Base-by-base conservation (phyloP, 2,888 invertebrate genomes). In the Eupithecia pulchellata region DNA sequence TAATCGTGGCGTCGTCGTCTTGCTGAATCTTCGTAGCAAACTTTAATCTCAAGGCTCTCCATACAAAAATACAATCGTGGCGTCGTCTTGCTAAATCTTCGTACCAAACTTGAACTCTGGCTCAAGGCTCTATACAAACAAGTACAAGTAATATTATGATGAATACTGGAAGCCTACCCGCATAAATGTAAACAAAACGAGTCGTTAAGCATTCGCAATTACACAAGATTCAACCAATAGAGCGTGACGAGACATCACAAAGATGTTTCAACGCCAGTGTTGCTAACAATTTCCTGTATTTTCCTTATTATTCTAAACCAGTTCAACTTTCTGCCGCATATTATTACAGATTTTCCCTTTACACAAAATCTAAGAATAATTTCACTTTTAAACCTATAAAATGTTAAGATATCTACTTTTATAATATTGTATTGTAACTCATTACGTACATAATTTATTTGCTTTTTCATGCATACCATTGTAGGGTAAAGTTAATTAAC, bases 181-280 rank as follows among this genome's bases (percentile, higher is more conserved):
- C 61, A 61, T 34, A 14, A 61, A 61, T 61, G 61, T 61, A 61
- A 61, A 61, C 61, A 61, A 34, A 61, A 61, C 20, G 65, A n/a
- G 17, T 65, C 30, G 25, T 42, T 25, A 66, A 42, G 39, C 32
- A 60, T 66, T 66, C 60, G 30, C 42, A 66, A 66, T 66, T 66
- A 66, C 39, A 66, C 70, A 75, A 74, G 55, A 62, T 65, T 36
- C 62, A 39, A 11, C 57, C 65, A 64, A 70, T 70, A 52, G 68
- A 66, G 61, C 75, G 13, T 66, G 68, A 66, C 68, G 64, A 66
- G 61, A 69, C 65, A 30, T 64, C 62, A 71, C 55, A 64, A 27
- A 67, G 47, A 67, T 69, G 36, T 71, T 57, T 57, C 34, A 32
- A 14, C 20, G 25, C 13, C 61, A 25, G 61, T 32, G 61, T 61